Base-by-base conservation (phyloP, 2,888 invertebrate species). In the Tanaodytes sp. region DNA sequence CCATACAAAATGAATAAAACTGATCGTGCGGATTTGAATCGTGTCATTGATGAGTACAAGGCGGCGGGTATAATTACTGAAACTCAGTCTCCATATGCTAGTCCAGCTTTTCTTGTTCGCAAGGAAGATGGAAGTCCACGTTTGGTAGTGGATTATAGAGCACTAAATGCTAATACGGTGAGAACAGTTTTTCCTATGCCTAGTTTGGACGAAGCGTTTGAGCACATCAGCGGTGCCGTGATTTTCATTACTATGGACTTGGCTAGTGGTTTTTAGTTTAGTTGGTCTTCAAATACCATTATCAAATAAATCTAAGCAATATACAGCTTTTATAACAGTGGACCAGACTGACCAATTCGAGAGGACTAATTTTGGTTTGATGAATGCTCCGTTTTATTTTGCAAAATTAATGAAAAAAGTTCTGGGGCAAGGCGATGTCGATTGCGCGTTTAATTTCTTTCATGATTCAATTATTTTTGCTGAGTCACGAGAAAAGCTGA, bases 1-100 rank as follows among this genome's bases (percentile, higher is more conserved):
- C 67, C 64, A 3, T 67, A 64, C 43, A 36, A 54, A 20, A 18
- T 68, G 16, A 72, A 59, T 33, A 15, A 48, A 9, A 14, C n/a
- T 6, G 65, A 66, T 46, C 9, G 49, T 39, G 48, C 40, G 0
- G 49, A 48, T 15, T 49, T 63, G 14, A 36, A 33, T 49, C 5
- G 19, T 0, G 42, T 68, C 1, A 46, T 68, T n/a, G 37, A 39
- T 6, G 37, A 36, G 8, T 51, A 51, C 15, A 19, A 27, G 19
- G n/a, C 4, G 16, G 51, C 20, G 9, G 48, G 48, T 15, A 8
- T 48, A 5, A 39, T 51, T 19, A 51, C 51, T 6, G 37, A 51
- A 16, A 51, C 51, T 5, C 1, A 15, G 12, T 51, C 51, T 3
- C 27, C 37, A 20, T 51, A 8, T 19, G 51, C 39, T 12, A 51